Evolutionary conservation across 1,140 invertebrate species (phyloP), one percentile per base, ranked within the genome.

Genomic region (Drepana arcuata): DNA sequence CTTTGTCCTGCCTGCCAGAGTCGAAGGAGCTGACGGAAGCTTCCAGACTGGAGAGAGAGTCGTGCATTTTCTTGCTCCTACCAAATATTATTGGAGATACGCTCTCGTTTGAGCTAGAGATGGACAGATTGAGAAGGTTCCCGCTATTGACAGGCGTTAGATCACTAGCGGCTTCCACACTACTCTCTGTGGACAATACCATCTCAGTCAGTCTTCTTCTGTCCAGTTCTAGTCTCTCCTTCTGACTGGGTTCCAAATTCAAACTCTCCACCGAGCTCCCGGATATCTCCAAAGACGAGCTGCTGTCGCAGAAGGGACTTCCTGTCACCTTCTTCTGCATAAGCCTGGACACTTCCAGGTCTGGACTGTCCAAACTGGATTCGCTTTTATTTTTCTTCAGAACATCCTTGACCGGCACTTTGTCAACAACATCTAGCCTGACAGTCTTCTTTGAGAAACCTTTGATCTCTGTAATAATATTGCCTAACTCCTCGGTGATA

Each of bases 341-440:
- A 2, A 83, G 43, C 40, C 80, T 69, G 23, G 83, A 84, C 0
- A 84, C 81, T 60, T 85, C 84, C 36, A 83, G 36, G 58, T 85
- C 84, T 0, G 82, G 77, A 46, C 82, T 84, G 32, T 85, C 82
- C 4, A 83, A 51, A 53, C 78, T 84, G 10, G 80, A 82, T 47
- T 84, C 82, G 36, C 80, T 84, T 42, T 74, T 80, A 48, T 83
- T 84, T 35, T 84, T 83, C 62, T 83, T 84, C 58, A 84, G 68
- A 35, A 73, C 64, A n/a, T n/a, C n/a, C n/a, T n/a, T n/a, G n/a
- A n/a, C n/a, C n/a, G n/a, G n/a, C n/a, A n/a, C n/a, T n/a, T n/a
- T n/a, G n/a, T n/a, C n/a, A n/a, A n/a, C n/a, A n/a, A n/a, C n/a
- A n/a, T n/a, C n/a, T n/a, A 64, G 0, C 49, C 48, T 31, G 41